phyloP scores from a whole-genome alignment of 2,113 vertebrate genomes.

The Hydrochoerus hydrochaeris region DNA sequence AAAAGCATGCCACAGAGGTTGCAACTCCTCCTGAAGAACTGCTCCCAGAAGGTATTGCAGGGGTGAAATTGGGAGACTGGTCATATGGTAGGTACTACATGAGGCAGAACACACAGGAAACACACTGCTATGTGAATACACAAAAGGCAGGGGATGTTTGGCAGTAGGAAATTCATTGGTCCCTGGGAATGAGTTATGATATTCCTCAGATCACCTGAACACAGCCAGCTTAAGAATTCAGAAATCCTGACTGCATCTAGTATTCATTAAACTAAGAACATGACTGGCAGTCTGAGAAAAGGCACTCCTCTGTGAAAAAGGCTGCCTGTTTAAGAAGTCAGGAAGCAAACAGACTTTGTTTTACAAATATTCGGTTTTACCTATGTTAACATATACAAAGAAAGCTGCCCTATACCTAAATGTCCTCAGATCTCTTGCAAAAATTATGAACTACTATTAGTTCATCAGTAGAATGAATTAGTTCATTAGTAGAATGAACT shows the following conservation, averaged over 20 bases:
- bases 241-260: not conserved
- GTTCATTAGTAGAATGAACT: not conserved
- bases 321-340: not conserved
- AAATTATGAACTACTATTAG: not conserved
- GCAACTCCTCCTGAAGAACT: not conserved
- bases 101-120: not conserved
- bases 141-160: not conserved
- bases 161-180: not conserved
- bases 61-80: accelerated
- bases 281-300: not conserved
- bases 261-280: not conserved
- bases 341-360: not conserved
- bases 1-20: not conserved
- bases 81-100: not conserved
- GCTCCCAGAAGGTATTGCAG: not conserved
- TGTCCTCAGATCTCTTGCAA: not conserved
- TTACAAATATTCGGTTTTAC: not conserved
- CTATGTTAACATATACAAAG: not conserved
- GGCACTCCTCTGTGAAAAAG: not conserved
- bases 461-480: too few species aligned
- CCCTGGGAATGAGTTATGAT: not conserved
- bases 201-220: not conserved
- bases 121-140: not conserved
- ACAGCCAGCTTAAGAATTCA: not conserved
- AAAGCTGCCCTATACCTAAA: not conserved